Conservation (phyloP, 2,797 vertebrate genomes). For the Enteromius thamalakanensis region DNA sequence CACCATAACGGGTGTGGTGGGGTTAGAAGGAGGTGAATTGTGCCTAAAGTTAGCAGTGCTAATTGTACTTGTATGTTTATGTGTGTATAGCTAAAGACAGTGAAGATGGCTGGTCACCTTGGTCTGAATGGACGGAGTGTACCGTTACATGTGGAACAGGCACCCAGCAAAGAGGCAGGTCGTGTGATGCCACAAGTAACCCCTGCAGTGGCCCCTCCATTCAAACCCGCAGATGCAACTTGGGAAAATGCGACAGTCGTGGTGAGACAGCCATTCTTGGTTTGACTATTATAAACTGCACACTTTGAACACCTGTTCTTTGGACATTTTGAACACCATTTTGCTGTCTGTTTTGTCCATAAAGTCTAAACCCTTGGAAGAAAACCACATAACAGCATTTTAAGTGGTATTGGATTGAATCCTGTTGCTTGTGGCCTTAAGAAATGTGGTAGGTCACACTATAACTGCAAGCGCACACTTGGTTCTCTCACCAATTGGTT, state of each 20-base stretch:
- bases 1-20: slow-evolving; percentile 7
- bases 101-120: slow-evolving; percentile 95
- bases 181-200: slow-evolving; percentile 95
- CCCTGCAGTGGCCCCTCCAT: slow-evolving; percentile 92
- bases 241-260: slow-evolving; percentile 91
- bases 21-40: not conserved
- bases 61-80: slow-evolving; percentile 31
- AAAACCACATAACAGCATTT: slow-evolving; percentile 7
- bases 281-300: not conserved
- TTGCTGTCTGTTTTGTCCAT: slow-evolving; percentile 7
- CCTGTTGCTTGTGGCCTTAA: not conserved
- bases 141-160: slow-evolving; percentile 93
- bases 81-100: slow-evolving; percentile 77
- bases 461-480: not conserved
- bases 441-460: slow-evolving; percentile 10
- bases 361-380: not conserved
- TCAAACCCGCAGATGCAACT: slow-evolving; percentile 93
- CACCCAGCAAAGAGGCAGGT: slow-evolving; percentile 95
- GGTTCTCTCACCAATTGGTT: slow-evolving; percentile 9
- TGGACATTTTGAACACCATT: not conserved
- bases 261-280: slow-evolving; percentile 77
- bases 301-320: slow-evolving; percentile 8
- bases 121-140: slow-evolving; percentile 98
- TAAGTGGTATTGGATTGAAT: slow-evolving; percentile 9
- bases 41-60: not conserved